These are phyloP conservation scores for Apteryx mantelli DNA, from an alignment of 2,113 vertebrate species.

Conservation along the genomic window DNA sequence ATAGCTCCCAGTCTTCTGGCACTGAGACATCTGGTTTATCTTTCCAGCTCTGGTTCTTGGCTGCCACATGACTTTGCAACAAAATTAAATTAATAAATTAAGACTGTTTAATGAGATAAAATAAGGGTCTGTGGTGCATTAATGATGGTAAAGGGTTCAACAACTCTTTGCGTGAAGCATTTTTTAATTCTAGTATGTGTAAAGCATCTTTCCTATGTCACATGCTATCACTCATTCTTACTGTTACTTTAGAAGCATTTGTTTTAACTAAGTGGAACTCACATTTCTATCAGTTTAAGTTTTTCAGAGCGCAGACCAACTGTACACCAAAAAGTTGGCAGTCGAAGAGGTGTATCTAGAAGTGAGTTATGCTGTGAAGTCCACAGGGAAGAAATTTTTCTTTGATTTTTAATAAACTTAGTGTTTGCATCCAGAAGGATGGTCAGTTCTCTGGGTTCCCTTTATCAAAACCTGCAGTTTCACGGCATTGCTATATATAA, in stretches of 20 bases:
- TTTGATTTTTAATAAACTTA: not conserved
- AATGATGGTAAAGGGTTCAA: not conserved
- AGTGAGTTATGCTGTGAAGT: not conserved
- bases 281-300: rapidly evolving
- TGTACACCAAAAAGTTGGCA: not conserved
- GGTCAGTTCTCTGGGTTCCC: not conserved
- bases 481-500: rapidly evolving
- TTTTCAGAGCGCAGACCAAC: not conserved
- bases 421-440: not conserved
- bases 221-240: rapidly evolving
- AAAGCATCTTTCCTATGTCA: not conserved
- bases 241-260: not conserved
- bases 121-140: not conserved
- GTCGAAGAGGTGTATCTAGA: rapidly evolving
- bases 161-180: not conserved
- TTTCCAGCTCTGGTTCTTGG: not conserved
- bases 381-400: no score
- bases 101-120: not conserved
- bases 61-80: not conserved
- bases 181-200: rapidly evolving
- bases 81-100: not conserved
- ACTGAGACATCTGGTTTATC: not conserved
- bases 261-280: not conserved
- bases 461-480: not conserved
- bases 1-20: not conserved